Evolutionary conservation across 1,140 invertebrate genomes (phyloP).

Genomic region (Habropoda laboriosa): DNA sequence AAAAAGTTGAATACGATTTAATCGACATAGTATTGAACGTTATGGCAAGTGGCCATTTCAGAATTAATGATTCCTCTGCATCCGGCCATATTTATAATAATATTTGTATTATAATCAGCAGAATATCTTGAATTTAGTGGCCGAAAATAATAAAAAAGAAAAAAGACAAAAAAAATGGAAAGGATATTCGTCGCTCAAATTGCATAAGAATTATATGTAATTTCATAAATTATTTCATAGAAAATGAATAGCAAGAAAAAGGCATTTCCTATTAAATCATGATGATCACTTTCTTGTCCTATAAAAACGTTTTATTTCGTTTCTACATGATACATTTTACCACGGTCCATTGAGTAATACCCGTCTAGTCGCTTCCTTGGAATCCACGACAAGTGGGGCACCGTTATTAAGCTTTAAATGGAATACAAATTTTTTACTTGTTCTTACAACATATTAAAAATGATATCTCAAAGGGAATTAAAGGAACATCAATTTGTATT

Average conservation of each 20-base stretch:
- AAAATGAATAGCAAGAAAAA: conserved; percentile 67
- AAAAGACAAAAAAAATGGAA: too few relatives aligned
- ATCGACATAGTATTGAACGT: conserved; percentile 35
- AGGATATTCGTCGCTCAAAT: conserved; percentile 71
- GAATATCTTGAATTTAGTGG: conserved; percentile 33
- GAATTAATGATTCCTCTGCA: conserved; percentile 67
- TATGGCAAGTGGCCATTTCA: conserved; percentile 50
- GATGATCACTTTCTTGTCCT: conserved; percentile 37
- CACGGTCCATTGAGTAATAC: background rate
- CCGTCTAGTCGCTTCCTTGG: background rate
- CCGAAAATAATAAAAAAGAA: conserved; percentile 36
- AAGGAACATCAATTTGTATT: conserved; percentile 45
- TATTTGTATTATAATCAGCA: conserved; percentile 60
- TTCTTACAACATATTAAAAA: conserved; percentile 6
- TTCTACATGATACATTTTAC: conserved; percentile 8
- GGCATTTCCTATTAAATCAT: conserved; percentile 45
- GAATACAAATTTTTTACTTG: conserved; percentile 49
- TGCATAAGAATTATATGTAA: conserved; percentile 68
- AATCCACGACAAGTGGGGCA: background rate
- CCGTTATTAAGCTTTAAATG: conserved; percentile 25
- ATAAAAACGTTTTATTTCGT: conserved; percentile 51
- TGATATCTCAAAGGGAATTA: conserved; percentile 25
- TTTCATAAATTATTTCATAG: conserved; percentile 75
- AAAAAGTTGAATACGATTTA: conserved; percentile 43
- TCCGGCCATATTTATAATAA: conserved; percentile 70